These are phyloP conservation scores for Drosophila gaucha DNA, from an alignment of 2,888 invertebrate genomes.

Conservation along the genomic window DNA sequence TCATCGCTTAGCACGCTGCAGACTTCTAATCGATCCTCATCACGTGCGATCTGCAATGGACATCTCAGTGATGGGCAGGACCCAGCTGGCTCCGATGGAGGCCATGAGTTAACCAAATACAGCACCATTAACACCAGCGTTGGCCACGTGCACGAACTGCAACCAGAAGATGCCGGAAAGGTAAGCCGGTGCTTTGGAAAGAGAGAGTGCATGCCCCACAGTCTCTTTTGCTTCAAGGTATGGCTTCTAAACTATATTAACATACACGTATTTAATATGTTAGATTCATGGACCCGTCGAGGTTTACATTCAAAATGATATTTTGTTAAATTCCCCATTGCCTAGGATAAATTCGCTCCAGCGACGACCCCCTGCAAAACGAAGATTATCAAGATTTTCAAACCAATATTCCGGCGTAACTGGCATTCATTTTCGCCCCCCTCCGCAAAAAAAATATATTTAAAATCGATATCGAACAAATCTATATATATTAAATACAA, in stretches of 20 bases:
- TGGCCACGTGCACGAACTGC: slow-evolving; percentile 69
- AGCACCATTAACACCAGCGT: slow-evolving; percentile 22
- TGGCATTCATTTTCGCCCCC: slow-evolving; percentile 22
- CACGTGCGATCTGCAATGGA: slow-evolving; percentile 60
- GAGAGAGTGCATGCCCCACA: slow-evolving; percentile 93
- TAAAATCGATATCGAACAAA: slow-evolving; percentile 50
- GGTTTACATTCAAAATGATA: slow-evolving; percentile 29
- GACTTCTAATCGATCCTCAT: slow-evolving; percentile 60
- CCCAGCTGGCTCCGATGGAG: slow-evolving; percentile 27
- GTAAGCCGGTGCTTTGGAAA: slow-evolving; percentile 89
- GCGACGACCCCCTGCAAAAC: slow-evolving; percentile 34
- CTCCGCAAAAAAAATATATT: slow-evolving; percentile 16
- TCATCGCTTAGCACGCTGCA: slow-evolving; percentile 73
- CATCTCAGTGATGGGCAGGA: slow-evolving; percentile 48
- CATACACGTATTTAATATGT: slow-evolving; percentile 84
- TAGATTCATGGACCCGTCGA: slow-evolving; percentile 55
- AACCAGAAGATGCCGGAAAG: slow-evolving; percentile 85
- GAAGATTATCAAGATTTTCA: slow-evolving; percentile 32
- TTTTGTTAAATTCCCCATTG: slow-evolving; percentile 41
- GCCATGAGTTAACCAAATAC: slow-evolving; percentile 46
- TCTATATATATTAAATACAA: slow-evolving; percentile 83
- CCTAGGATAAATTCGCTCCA: slow-evolving; percentile 63
- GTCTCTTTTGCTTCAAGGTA: slow-evolving; percentile 95
- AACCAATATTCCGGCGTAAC: slow-evolving; percentile 28
- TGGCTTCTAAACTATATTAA: slow-evolving; percentile 85